A percentile compares a stretch with the other conserved stretches of the same genome.
phyloP scores from a whole-genome alignment of 2,888 invertebrate genomes.

The Melanchra persicariae region DNA sequence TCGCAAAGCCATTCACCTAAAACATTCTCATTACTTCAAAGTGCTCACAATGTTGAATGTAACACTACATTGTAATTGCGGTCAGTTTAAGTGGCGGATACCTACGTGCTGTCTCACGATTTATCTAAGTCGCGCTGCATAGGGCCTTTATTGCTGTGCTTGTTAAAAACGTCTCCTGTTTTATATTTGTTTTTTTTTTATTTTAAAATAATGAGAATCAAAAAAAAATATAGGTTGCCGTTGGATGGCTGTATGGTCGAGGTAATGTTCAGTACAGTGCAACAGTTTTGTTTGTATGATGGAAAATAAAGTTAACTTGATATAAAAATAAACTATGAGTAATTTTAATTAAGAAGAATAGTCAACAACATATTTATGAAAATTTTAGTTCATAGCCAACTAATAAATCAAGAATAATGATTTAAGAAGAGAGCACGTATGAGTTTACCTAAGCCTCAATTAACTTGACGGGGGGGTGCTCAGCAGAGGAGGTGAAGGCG shows the following conservation, averaged over 20 bases:
- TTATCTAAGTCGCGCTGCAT: constrained; percentile 82
- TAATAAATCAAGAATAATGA: no score
- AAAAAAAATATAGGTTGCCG: constrained; percentile 57
- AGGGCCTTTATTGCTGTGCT: constrained; percentile 81
- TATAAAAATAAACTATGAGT: not conserved
- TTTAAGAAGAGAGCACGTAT: no score
- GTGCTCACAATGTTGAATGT: constrained; percentile 31
- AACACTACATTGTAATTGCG: constrained; percentile 72
- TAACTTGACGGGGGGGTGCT: no score
- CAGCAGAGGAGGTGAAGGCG: no score
- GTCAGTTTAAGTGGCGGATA: constrained; percentile 80
- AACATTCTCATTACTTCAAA: constrained; percentile 42
- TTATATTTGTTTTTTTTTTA: constrained; percentile 73
- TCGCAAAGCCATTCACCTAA: constrained; percentile 20
- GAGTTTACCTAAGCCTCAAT: no score
- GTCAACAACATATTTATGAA: no score
- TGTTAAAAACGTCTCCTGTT: constrained; percentile 77
- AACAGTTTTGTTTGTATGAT: not conserved
- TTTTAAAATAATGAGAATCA: constrained; percentile 77
- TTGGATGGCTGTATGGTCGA: constrained; percentile 10
- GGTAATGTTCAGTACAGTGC: not conserved
- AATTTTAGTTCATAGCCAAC: no score
- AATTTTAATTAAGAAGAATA: not conserved
- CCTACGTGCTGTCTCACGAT: constrained; percentile 76
- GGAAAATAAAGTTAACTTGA: not conserved